phyloP scores from a whole-genome alignment of 2,888 invertebrate species.

The Druceiella hillmani region DNA sequence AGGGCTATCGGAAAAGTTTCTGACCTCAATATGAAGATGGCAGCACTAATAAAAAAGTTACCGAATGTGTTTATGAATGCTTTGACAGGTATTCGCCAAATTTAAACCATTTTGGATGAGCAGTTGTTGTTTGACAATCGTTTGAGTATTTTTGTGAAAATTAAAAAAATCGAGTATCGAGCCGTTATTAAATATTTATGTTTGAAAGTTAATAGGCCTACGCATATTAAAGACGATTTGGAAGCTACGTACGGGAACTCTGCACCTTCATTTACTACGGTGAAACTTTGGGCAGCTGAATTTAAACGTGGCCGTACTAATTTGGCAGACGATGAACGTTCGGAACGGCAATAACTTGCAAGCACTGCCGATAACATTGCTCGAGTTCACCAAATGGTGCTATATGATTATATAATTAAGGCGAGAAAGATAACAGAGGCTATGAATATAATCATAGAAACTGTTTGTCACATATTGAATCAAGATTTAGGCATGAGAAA shows the following conservation, averaged over 20 bases:
- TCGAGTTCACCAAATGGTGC: neutral
- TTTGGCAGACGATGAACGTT: neutral
- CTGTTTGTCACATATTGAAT: neutral
- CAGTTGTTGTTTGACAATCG: no score
- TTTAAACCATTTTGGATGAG: neutral
- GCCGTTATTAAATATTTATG: neutral
- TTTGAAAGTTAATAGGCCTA: constrained; percentile 1
- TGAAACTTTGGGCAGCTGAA: neutral
- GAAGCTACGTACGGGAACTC: neutral
- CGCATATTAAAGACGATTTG: neutral
- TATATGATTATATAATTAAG: neutral
- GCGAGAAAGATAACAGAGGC: neutral
- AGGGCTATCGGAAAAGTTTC: neutral
- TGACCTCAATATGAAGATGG: neutral
- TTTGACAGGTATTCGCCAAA: constrained; percentile 1
- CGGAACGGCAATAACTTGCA: neutral
- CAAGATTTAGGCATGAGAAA: constrained; percentile 1
- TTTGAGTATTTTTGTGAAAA: constrained; percentile 1
- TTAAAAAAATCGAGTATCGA: neutral
- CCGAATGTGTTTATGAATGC: neutral
- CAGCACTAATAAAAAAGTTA: neutral
- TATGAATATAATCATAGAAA: neutral
- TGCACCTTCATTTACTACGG: neutral
- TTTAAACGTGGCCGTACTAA: constrained; percentile 1
- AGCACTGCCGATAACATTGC: neutral